Conservation (phyloP, 2,888 invertebrate species). For the Barypeithes pellucidus region DNA sequence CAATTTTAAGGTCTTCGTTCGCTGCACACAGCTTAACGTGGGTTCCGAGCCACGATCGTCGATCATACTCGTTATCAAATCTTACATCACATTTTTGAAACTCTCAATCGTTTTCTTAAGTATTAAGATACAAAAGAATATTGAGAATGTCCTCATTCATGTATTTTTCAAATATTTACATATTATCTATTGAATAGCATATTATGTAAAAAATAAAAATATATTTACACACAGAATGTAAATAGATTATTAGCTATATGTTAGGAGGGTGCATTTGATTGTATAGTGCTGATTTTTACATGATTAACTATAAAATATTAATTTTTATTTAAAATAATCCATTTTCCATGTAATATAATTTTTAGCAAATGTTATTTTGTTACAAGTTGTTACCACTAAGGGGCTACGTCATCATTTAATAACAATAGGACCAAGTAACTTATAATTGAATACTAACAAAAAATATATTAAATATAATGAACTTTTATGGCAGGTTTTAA, state of each 20-base stretch:
- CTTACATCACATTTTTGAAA: conserved; percentile 11
- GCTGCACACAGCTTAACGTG: no score
- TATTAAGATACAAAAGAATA: conserved; percentile 20
- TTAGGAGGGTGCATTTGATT: conserved; percentile 33
- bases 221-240: conserved; percentile 18
- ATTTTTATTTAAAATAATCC: background rate
- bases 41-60: no score
- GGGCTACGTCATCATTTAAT: no score
- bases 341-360: background rate
- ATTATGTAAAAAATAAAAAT: background rate
- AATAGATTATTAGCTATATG: conserved; percentile 14
- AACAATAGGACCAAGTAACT: no score
- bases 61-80: no score
- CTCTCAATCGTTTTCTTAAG: background rate
- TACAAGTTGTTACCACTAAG: no score
- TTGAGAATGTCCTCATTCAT: conserved; percentile 5
- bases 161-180: conserved; percentile 14
- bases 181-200: background rate
- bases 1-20: no score
- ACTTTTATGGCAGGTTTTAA: no score
- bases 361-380: background rate
- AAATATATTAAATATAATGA: no score
- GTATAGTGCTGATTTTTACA: conserved; percentile 33
- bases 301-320: background rate
- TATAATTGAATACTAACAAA: no score